Evolutionary conservation across 2,888 invertebrate species (phyloP), one percentile per base, ranked within the genome.

Genomic region (Noctua janthina): DNA sequence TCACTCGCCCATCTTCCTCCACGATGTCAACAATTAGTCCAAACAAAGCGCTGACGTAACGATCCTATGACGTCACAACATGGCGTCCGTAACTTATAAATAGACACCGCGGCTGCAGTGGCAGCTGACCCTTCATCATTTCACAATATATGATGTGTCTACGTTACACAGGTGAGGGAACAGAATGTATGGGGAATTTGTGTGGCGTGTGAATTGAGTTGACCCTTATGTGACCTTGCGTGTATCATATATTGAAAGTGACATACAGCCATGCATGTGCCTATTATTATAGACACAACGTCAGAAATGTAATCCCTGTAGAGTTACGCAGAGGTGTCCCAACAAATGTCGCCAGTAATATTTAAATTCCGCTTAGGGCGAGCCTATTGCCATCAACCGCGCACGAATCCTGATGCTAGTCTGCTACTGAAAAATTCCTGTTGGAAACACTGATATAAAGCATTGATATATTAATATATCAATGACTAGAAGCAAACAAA

Each of bases 81-180:
- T 86, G 35, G 69, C 56, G 10, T 13, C 51, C 71, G 68, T 72
- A 59, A 78, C 51, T 56, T 78, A 73, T 43, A 69, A 56, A 75
- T 72, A 78, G 78, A 76, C 67, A 72, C 1, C 54, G 51, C 39
- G 4, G 39, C 39, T 39, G 39, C 43, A 23, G 29, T 78, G 86
- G 64, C 79, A 64, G 76, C 43, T 76, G 86, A 86, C 85, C 79
- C 85, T 85, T 76, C 67, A 59, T 78, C 43, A 76, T 82, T 71
- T 76, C 76, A 59, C 59, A 86, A 86, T 79, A 8, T 43, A 56
- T 68, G 20, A 73, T 56, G 73, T 59, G 62, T 82, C 82, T 49
- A 39, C 46, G 46, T 75, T 70, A 75, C 83, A 49, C 73, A 59
- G 62, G 77, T 77, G 86, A 77, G 62, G 85, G 35, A 80, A 85